These are phyloP conservation scores for Casuarius casuarius DNA, from an alignment of 2,113 vertebrate species.

Conservation along the genomic window DNA sequence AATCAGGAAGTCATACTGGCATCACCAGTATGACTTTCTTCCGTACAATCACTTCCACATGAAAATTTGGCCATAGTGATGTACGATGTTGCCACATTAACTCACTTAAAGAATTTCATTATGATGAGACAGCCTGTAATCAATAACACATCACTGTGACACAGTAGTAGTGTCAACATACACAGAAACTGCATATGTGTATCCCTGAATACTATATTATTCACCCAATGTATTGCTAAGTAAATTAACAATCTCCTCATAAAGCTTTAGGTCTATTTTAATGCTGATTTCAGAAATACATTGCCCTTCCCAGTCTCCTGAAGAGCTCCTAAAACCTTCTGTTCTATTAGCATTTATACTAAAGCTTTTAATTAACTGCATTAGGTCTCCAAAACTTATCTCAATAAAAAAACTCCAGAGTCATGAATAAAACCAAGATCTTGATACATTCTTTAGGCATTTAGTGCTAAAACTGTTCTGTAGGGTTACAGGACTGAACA, in stretches of 20 bases:
- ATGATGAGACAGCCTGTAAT: not conserved
- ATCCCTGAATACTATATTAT: not conserved
- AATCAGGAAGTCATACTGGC: not conserved
- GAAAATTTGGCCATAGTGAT: not conserved
- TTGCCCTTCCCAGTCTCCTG: not conserved
- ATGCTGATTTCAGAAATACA: not conserved
- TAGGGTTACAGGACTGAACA: not conserved
- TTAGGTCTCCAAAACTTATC: not conserved
- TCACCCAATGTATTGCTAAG: not conserved
- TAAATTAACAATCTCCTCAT: not conserved
- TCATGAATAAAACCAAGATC: not conserved
- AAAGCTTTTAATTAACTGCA: not conserved
- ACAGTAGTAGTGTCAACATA: not conserved
- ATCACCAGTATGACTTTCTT: not conserved
- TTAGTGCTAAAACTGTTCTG: not conserved
- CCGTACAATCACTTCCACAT: not conserved
- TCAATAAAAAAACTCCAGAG: not conserved
- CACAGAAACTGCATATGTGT: not conserved
- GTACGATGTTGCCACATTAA: not conserved
- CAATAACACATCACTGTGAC: not conserved
- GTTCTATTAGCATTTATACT: not conserved
- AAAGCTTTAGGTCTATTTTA: not conserved
- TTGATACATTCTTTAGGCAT: not conserved
- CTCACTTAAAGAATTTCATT: not conserved
- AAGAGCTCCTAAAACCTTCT: not conserved